Base-by-base conservation (phyloP, 2,113 vertebrate species). In the Nesogale talazaci region DNA sequence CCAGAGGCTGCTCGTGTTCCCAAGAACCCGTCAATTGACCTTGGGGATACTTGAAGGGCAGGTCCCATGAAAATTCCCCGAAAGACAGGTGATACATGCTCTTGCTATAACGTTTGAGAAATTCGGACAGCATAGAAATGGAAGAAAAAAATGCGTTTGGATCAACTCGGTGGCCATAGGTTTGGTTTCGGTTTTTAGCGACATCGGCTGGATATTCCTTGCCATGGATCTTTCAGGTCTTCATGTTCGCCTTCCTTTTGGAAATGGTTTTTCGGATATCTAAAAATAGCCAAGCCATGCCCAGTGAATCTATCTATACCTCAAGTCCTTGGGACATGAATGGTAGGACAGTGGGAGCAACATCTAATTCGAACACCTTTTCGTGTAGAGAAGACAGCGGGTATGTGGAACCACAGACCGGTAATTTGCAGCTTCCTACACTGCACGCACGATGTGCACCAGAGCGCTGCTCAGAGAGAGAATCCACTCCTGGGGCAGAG, bases 161-260 rank as follows among this genome's bases (percentile, higher is more conserved):
- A 34, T 70, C 9, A 1, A 34, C 9, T 70, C 15, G 0, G 6
- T 34, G 16, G 67, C 31, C n/a, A 34, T 70, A 15, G 67, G 31
- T 34, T 70, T 34, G 67, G 67, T 70, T 70, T 34, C 14, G 31
- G 15, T 31, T 34, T 70, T 70, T 52, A 52, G 67, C 34, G 16
- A 46, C 77, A 67, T 20, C 31, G 34, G 23, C 52, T 77, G 76
- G 74, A 42, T 9, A 46, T 25, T 27, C 40, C 29, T 40, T 9
- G 40, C 81, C 27, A 70, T 10, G 40, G 72, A 72, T 34, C 4
- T 69, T 79, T 81, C 46, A 1, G n/a, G 61, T 77, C 57, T 57
- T 23, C 72, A 25, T 42, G 56, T 52, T 93, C 5, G 42, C 86
- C 14, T 90, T 96, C 22, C 46, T 89, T 85, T 74, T 80, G 40